Evolutionary conservation across 2,888 invertebrate genomes (phyloP).

Genomic region (Callimorpha dominula): DNA sequence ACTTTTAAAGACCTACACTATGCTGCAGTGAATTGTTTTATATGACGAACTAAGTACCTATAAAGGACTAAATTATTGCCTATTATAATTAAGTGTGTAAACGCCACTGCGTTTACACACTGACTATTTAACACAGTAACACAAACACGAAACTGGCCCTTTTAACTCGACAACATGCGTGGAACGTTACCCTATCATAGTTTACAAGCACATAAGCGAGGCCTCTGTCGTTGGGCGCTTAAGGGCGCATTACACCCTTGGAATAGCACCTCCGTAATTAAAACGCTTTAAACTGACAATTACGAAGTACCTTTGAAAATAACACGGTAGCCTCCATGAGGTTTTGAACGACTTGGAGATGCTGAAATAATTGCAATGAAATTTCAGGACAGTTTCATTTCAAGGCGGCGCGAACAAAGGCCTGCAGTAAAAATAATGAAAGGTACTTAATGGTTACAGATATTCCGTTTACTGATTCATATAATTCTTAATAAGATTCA

Average conservation of each 20-base stretch:
- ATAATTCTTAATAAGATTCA: conserved; percentile 7
- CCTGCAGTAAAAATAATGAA: conserved; percentile 14
- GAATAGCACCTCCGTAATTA: conserved; percentile 82
- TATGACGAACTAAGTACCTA: conserved; percentile 30
- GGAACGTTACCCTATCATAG: conserved; percentile 71
- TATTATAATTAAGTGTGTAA: conserved; percentile 65
- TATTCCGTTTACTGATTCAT: conserved; percentile 12
- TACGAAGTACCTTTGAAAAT: conserved; percentile 71
- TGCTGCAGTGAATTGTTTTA: conserved; percentile 40
- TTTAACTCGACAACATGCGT: conserved; percentile 61
- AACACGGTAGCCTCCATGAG: conserved; percentile 56
- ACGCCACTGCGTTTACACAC: no score
- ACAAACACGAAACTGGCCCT: conserved; percentile 65
- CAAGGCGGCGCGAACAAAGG: conserved; percentile 17
- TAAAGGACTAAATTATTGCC: conserved; percentile 49
- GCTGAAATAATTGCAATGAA: conserved; percentile 45
- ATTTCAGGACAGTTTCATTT: conserved; percentile 35
- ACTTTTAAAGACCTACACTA: conserved; percentile 21
- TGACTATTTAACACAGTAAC: conserved; percentile 67
- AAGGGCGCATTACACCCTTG: conserved; percentile 81
- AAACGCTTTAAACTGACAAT: conserved; percentile 83
- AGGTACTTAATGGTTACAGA: conserved; percentile 11
- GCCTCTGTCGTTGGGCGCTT: conserved; percentile 68
- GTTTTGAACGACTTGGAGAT: conserved; percentile 54
- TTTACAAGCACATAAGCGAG: conserved; percentile 76